phyloP scores from a whole-genome alignment of 2,113 vertebrate species.

The Entelurus aequoreus region DNA sequence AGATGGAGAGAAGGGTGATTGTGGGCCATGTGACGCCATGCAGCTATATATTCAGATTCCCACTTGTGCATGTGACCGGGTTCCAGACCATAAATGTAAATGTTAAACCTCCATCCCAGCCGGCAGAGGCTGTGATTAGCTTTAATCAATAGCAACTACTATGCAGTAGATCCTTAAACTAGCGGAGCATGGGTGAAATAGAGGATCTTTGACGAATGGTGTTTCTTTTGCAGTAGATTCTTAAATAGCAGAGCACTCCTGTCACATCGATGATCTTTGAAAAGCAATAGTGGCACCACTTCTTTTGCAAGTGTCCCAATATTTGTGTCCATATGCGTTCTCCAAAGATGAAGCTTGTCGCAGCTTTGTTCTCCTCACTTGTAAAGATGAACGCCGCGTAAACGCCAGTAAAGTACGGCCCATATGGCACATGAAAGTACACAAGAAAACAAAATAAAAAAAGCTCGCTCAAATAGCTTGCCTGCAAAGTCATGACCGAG shows the following conservation, averaged over 20 bases:
- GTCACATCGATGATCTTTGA: too few species aligned
- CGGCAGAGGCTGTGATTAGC: conserved; percentile 26
- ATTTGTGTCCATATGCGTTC: conserved; percentile 1
- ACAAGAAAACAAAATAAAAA: conserved; percentile 8
- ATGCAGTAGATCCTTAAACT: too few species aligned
- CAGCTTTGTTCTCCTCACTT: conserved; percentile 24
- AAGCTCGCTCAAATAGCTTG: conserved; percentile 41
- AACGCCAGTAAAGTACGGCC: conserved; percentile 35
- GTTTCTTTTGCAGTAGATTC: too few species aligned
- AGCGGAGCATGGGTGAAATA: too few species aligned
- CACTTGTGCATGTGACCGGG: conserved; percentile 18
- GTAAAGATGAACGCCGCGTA: conserved; percentile 22
- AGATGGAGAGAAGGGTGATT: conserved; percentile 57
- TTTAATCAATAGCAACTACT: conserved; percentile 22
- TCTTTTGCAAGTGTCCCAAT: neutral
- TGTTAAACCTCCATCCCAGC: conserved; percentile 40
- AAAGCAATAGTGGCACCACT: too few species aligned
- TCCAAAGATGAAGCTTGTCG: conserved; percentile 6
- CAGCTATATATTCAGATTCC: conserved; percentile 57
- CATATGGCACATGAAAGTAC: conserved; percentile 31
- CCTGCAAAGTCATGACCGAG: conserved; percentile 57
- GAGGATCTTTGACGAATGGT: too few species aligned
- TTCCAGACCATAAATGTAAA: conserved; percentile 59
- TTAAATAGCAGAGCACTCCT: too few species aligned
- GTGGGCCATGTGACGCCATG: conserved; percentile 45